Conservation (phyloP, 2,797 vertebrate species). For the Myiothlypis chrysogaster region DNA sequence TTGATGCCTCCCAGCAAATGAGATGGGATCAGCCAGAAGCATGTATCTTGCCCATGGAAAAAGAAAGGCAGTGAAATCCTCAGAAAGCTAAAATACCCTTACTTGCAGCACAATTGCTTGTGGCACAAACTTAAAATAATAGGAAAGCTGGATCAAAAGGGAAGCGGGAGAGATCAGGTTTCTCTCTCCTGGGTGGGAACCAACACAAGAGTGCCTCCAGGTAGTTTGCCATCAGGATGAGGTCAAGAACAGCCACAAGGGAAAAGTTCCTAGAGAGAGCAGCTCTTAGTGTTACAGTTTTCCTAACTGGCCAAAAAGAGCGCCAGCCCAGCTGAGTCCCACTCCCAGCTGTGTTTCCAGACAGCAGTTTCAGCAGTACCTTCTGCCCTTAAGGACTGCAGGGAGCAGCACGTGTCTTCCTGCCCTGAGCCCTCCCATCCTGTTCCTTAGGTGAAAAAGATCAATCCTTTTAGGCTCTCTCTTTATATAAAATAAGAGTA, state of each 20-base stretch:
- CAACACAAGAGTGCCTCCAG: not conserved
- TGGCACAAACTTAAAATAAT: not conserved
- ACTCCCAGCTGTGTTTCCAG: not conserved
- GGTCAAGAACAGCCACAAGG: not conserved
- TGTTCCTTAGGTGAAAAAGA: not conserved
- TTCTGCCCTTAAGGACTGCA: not conserved
- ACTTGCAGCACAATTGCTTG: not conserved
- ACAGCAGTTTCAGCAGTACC: not conserved
- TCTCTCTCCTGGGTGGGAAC: not conserved
- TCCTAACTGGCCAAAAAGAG: not conserved
- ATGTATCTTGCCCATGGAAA: not conserved
- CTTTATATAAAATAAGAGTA: not conserved
- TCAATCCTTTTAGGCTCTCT: not conserved
- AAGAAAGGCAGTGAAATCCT: not conserved
- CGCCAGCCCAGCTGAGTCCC: not conserved
- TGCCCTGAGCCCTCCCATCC: not conserved
- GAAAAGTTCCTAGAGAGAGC: not conserved
- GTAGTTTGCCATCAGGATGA: not conserved
- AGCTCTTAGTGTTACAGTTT: not conserved
- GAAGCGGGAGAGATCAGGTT: not conserved
- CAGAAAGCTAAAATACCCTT: not conserved
- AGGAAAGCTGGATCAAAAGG: not conserved
- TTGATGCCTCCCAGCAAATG: not conserved
- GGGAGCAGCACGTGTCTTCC: rapidly evolving
- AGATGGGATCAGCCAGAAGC: not conserved